These are phyloP conservation scores for Antitype chi DNA, from an alignment of 2,888 invertebrate genomes.

Conservation along the genomic window DNA sequence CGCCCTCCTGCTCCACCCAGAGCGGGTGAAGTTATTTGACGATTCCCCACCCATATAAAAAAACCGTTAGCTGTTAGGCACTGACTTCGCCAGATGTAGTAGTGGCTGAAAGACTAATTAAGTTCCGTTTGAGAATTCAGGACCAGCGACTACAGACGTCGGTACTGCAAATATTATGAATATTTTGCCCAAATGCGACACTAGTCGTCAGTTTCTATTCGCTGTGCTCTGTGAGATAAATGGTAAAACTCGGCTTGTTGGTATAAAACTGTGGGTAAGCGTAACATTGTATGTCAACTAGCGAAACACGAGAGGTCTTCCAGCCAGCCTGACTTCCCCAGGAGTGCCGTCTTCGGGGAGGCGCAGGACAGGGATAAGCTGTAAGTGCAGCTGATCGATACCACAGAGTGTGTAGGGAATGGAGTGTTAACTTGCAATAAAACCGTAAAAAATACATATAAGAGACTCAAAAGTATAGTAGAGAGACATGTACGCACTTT, in stretches of 20 bases:
- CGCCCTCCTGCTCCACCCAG: no score
- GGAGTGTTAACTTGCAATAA: slow-evolving; percentile 27
- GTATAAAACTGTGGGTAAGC: slow-evolving; percentile 46
- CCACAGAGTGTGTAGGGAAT: slow-evolving; percentile 28
- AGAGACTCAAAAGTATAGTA: background rate
- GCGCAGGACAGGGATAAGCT: slow-evolving; percentile 81
- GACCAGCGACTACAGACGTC: background rate
- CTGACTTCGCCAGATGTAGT: background rate
- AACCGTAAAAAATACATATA: background rate
- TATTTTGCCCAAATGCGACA: background rate
- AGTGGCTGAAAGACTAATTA: background rate
- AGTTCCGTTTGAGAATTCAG: background rate
- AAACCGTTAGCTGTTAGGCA: background rate
- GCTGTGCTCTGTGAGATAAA: background rate
- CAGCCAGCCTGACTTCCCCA: slow-evolving; percentile 71
- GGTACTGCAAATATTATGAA: background rate
- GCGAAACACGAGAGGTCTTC: slow-evolving; percentile 83
- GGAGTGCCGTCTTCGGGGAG: slow-evolving; percentile 74
- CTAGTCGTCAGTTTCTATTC: background rate
- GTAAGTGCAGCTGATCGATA: slow-evolving; percentile 77
- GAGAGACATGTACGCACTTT: background rate
- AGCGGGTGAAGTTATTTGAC: no score
- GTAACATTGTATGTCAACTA: slow-evolving; percentile 71
- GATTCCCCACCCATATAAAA: no score
- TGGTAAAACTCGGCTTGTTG: slow-evolving; percentile 5